phyloP scores from a whole-genome alignment of 2,888 invertebrate genomes.

The Entomobrya proxima region DNA sequence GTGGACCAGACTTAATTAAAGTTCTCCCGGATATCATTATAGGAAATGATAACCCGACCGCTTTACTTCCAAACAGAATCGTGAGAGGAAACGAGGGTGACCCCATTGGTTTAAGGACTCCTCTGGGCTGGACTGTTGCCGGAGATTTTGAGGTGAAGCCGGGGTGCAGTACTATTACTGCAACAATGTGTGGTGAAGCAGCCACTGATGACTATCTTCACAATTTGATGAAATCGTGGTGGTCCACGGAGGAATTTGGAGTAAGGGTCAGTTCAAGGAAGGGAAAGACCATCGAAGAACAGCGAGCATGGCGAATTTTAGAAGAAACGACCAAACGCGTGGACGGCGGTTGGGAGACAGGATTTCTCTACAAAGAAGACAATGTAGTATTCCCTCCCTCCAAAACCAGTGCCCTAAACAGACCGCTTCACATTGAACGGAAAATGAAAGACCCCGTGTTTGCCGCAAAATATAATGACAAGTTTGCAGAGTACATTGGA shows the following conservation, averaged over 20 bases:
- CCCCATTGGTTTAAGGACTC: not conserved
- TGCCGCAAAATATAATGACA: slow-evolving; percentile 33
- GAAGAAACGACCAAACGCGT: slow-evolving; percentile 13
- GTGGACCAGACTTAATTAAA: not conserved
- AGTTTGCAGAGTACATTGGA: slow-evolving; percentile 55
- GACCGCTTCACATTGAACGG: slow-evolving; percentile 26
- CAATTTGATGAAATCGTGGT: not conserved
- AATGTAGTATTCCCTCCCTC: slow-evolving; percentile 6
- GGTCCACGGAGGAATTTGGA: no score
- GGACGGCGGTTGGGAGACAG: slow-evolving; percentile 57
- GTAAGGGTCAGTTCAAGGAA: not conserved
- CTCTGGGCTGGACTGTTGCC: not conserved
- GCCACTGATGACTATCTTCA: slow-evolving; percentile 10
- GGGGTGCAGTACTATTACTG: not conserved
- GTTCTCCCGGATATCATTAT: not conserved
- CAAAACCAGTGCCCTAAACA: no score
- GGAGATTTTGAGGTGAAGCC: not conserved
- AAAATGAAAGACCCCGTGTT: slow-evolving; percentile 37
- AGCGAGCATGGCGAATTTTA: not conserved
- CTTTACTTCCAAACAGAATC: not conserved
- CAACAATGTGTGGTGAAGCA: not conserved
- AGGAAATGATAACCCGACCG: not conserved
- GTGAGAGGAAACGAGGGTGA: not conserved
- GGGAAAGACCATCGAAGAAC: not conserved
- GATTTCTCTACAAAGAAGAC: slow-evolving; percentile 59